Evolutionary conservation across 2,113 vertebrate species (phyloP).

Genomic region (Pseudorhombus dupliciocellatus): DNA sequence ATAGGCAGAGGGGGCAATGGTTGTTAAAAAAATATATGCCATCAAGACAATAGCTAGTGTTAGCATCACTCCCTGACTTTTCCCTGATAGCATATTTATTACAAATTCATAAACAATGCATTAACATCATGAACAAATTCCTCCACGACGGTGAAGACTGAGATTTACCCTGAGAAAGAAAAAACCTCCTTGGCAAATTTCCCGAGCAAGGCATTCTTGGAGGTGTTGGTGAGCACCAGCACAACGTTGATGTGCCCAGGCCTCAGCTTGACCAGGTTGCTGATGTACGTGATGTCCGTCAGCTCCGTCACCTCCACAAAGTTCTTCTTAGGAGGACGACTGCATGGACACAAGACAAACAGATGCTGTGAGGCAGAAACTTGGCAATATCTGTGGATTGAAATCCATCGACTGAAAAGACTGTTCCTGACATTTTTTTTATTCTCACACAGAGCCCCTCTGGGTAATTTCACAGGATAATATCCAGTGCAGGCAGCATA

Average conservation of each 20-base stretch:
- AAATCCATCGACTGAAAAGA: no score
- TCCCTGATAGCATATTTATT: background rate
- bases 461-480: background rate
- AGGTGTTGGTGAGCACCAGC: conserved; percentile 88
- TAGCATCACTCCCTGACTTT: no score
- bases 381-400: background rate
- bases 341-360: conserved; percentile 23
- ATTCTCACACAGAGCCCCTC: background rate
- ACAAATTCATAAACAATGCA: background rate
- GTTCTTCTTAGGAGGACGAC: conserved; percentile 89
- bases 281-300: conserved; percentile 91
- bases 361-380: background rate
- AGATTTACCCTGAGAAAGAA: conserved; percentile 88
- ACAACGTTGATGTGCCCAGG: conserved; percentile 94
- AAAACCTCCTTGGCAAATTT: conserved; percentile 94
- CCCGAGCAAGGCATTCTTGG: conserved; percentile 88
- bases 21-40: background rate
- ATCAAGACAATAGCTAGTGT: background rate
- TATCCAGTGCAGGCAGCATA: background rate
- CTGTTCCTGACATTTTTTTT: no score
- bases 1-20: background rate
- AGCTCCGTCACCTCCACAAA: conserved; percentile 95
- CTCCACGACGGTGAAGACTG: background rate
- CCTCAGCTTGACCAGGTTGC: conserved; percentile 91
- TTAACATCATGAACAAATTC: background rate